Base-by-base conservation (phyloP, 2,888 invertebrate genomes). In the Anodontia alba region DNA sequence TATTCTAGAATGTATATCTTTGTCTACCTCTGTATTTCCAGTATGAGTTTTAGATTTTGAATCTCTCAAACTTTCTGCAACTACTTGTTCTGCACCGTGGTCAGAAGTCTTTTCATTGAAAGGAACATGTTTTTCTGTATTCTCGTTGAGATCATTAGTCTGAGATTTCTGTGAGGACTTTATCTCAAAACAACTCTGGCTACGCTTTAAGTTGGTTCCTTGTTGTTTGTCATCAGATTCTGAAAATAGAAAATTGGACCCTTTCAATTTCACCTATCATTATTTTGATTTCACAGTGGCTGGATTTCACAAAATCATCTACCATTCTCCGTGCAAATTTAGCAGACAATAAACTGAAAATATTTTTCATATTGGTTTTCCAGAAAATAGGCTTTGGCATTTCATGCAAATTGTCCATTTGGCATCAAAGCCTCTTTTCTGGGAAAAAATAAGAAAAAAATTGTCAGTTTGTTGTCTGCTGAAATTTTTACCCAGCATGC, bases 101-200 rank as follows among this genome's bases (percentile, higher is more conserved):
- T 62, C 29, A 33, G 20, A 2, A 33, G 33, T 26, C n/a, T 26
- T 54, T 17, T 46, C 46, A 46, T 17, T 20, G 8, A 7, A 20
- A n/a, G n/a, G n/a, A n/a, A n/a, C n/a, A 7, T 46, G 38, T 46
- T 3, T 46, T 46, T 46, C 46, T 46, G 46, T 38, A 38, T 8
- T 5, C 38, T 38, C 7, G 5, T 38, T 38, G 5, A 12, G 8
- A 20, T 20, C 46, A 54, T n/a, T n/a, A 54, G 23, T 26, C 7
- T 7, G 1, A 26, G 54, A 26, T n/a, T 54, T 54, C 23, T 8
- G 54, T 8, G 26, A 29, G 26, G 33, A 33, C 17, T 62, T 62
- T 8, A 33, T 33, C 33, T 62, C 62, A 10, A 62, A 8, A 62
- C 62, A 62, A 29, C 62, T 62, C 62, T 62, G 62, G 62, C 62